Base-by-base conservation (phyloP, 2,888 invertebrate species). In the Eupithecia centaureata region DNA sequence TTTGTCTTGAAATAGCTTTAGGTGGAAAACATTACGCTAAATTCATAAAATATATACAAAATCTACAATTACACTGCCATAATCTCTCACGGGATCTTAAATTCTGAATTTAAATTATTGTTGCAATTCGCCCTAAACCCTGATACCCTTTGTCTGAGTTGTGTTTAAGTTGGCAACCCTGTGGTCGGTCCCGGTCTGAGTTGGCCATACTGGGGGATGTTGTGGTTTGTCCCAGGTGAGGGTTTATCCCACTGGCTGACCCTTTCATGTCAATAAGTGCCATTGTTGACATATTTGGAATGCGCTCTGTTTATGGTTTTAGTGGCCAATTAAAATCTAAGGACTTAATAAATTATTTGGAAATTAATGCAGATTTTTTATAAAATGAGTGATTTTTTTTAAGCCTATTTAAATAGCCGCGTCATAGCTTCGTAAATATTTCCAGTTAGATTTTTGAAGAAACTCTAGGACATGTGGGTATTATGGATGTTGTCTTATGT, bases 191-290 rank as follows among this genome's bases (percentile, higher is more conserved):
- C 63, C 15, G 60, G 59, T 22, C 22, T 57, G 5, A 30, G 57
- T 33, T 32, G 57, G 32, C 30, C 18, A 33, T 57, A 32, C 57
- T 32, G 57, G 62, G 51, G 13, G 35, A 56, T 18, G 38, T 27
- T 68, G 63, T 25, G 59, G 67, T 59, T 30, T 28, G 61, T 32
- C 57, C 59, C 59, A 63, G 54, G 60, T 68, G 61, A 35, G 47
- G n/a, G 27, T 60, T 61, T 47, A 63, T 63, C 22, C 38, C 12
- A 42, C 27, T 32, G 30, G 32, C 30, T 32, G 30, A 27, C 30
- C 54, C 47, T 61, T 63, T 63, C 47, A 67, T 35, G 58, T 67
- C 28, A 66, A 13, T 47, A 35, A 12, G 5, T 10, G 47, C 10
- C 22, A 22, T 47, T 47, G 8, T 42, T 18, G 42, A 42, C 18